These are phyloP conservation scores for Saccostrea glomerata DNA, from an alignment of 1,140 invertebrate species.

Conservation along the genomic window DNA sequence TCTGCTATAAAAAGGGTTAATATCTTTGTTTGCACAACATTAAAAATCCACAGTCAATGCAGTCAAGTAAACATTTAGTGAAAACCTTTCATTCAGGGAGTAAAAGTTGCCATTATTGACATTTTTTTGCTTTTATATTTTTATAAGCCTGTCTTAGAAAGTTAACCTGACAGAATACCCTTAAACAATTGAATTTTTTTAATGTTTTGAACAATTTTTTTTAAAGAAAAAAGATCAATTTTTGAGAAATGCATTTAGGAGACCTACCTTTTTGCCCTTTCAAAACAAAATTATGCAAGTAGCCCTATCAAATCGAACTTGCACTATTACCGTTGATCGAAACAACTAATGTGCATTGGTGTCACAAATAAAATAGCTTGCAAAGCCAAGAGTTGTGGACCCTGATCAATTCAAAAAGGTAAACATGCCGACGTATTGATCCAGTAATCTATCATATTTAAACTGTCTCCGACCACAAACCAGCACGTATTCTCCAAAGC, in stretches of 20 bases:
- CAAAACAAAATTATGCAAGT: background rate
- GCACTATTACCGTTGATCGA: background rate
- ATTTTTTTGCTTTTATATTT: background rate
- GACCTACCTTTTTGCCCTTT: background rate
- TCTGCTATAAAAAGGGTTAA: background rate
- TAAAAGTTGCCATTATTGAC: conserved; percentile 4
- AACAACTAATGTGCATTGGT: background rate
- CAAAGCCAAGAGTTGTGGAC: background rate
- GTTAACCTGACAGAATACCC: too few relatives aligned
- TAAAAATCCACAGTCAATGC: conserved; percentile 13
- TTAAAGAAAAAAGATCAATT: background rate
- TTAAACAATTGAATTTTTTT: too few relatives aligned
- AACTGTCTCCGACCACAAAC: background rate
- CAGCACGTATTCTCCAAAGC: background rate
- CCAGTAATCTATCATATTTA: background rate
- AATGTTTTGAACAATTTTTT: background rate
- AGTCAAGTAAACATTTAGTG: background rate
- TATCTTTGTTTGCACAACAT: conserved; percentile 32
- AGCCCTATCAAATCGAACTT: background rate
- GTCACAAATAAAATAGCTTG: background rate
- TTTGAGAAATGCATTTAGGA: background rate
- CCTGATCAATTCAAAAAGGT: conserved; percentile 36
- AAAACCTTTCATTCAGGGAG: background rate
- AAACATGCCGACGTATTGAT: conserved; percentile 20
- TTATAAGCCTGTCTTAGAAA: background rate